Evolutionary conservation across 2,888 invertebrate species (phyloP), one percentile per base, ranked within the genome.

Genomic region (Erebia aethiops): DNA sequence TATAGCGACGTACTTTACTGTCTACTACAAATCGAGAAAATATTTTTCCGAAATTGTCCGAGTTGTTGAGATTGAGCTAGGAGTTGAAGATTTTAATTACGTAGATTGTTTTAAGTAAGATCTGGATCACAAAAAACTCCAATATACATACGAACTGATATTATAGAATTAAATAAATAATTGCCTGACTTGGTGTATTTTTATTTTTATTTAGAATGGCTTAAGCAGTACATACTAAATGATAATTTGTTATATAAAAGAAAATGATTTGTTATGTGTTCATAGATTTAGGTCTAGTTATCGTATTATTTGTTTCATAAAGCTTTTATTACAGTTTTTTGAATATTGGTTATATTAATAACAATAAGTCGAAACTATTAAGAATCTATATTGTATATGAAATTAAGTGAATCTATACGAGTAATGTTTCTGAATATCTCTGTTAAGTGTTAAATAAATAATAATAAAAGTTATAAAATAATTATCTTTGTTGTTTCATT

Each of bases 271-370:
- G 1, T 16, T 61, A 18, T 43, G 61, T 61, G 61, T 61, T 61
- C 43, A 18, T 46, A 61, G 60, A 4, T 60, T 60, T 60, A 60
- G 11, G 8, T 35, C 35, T 60, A 8, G 16, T 61, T 43, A 61
- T 3, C 13, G 16, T 18, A 43, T 61, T 61, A 43, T 43, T 18
- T 43, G 18, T 43, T 43, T 61, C 18, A n/a, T 57, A 2, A 21
- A n/a, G 18, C 18, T 16, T 5, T 51, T 51, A 14, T 49, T 14
- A 49, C 13, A 13, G 14, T 49, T 49, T 49, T 49, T 49, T 14
- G 7, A 35, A 35, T 14, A 5, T 51, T 51, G 5, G 4, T n/a
- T n/a, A 5, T 51, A 13, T 51, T 7, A 14, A 51, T n/a, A 14
- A 14, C 2, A 51, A 7, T n/a, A n/a, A 49, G 8, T 51, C n/a